Evolutionary conservation across 2,888 invertebrate species (phyloP).

Genomic region (Spilarctia lutea): DNA sequence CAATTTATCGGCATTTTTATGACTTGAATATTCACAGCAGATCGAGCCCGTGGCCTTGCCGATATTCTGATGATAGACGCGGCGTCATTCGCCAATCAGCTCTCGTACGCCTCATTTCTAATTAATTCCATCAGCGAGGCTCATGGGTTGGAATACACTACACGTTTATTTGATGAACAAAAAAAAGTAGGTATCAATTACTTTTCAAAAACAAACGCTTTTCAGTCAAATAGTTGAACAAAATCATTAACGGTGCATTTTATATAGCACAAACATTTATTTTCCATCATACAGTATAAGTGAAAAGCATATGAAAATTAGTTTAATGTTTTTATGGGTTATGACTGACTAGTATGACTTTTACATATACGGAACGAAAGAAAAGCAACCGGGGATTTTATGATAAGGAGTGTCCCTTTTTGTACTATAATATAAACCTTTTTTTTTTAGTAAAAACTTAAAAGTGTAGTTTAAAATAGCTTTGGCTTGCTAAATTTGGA

Average conservation of each 20-base stretch:
- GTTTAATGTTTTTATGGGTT: no score
- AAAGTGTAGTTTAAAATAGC: neutral
- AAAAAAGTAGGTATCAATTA: neutral
- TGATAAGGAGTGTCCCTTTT: neutral
- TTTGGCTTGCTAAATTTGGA: neutral
- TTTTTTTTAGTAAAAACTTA: neutral
- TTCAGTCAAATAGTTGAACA: neutral
- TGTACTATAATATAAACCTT: neutral
- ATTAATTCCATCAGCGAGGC: constrained; percentile 65
- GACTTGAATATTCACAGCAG: constrained; percentile 67
- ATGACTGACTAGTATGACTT: no score
- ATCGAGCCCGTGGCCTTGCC: constrained; percentile 59
- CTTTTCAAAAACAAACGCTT: neutral
- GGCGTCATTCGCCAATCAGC: constrained; percentile 58
- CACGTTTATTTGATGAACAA: constrained; percentile 42
- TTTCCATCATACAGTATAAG: no score
- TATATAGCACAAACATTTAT: neutral
- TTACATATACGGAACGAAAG: neutral
- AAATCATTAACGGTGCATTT: neutral
- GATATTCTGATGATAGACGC: constrained; percentile 58
- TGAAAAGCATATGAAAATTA: no score
- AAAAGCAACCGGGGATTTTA: no score
- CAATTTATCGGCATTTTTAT: constrained; percentile 24
- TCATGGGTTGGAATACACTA: constrained; percentile 55
- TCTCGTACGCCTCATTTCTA: constrained; percentile 58